A percentile compares a stretch with the other conserved stretches of the same genome.
Evolutionary conservation across 2,113 vertebrate genomes (phyloP).

Genomic region (Chlorodrepanis virens): DNA sequence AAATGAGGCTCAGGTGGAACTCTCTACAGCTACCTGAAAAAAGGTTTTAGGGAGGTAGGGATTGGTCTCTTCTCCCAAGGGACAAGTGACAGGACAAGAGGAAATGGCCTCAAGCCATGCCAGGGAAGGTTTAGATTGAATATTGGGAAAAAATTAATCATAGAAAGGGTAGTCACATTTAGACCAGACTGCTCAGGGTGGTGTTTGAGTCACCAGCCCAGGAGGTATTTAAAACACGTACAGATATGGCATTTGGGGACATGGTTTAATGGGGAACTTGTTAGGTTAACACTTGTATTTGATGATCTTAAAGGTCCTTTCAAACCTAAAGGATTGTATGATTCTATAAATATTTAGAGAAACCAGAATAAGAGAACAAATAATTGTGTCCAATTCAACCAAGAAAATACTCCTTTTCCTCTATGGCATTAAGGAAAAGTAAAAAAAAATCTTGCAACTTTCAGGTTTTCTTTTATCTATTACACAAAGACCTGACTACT

Average conservation of each 20-base stretch:
- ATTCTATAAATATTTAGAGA: not conserved
- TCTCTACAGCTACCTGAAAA: not conserved
- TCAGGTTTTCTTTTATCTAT: not conserved
- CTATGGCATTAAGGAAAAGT: not conserved
- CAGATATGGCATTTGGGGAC: not conserved
- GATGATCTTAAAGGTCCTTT: not conserved
- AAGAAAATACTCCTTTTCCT: not conserved
- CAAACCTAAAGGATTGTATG: not conserved
- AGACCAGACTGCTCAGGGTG: not conserved
- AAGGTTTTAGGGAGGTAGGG: not conserved
- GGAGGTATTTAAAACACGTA: not conserved
- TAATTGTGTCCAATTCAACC: not conserved
- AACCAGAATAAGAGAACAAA: not conserved
- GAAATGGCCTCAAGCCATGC: not conserved
- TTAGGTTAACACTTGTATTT: not conserved
- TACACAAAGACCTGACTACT: not conserved
- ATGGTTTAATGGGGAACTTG: not conserved
- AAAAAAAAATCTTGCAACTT: not conserved
- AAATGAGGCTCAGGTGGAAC: not conserved
- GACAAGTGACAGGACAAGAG: not conserved
- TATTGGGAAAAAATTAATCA: not conserved
- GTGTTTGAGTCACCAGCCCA: not conserved
- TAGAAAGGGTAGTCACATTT: not conserved
- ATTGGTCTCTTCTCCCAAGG: not conserved
- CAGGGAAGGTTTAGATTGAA: not conserved